phyloP scores from a whole-genome alignment of 2,113 vertebrate species.

The Miniopterus natalensis region DNA sequence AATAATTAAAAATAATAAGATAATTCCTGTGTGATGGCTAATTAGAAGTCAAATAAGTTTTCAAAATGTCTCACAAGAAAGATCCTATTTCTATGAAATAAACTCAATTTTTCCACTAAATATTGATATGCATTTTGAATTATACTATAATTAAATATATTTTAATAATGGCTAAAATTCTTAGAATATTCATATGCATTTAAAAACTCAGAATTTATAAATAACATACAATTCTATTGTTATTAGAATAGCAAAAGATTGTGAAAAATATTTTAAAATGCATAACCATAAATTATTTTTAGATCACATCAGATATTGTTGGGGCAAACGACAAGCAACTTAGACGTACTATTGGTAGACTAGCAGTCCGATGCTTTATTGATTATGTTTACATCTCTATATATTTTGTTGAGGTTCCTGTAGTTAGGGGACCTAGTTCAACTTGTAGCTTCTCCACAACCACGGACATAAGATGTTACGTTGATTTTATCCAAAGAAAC shows the following conservation, averaged over 20 bases:
- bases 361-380: background rate
- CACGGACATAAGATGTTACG: background rate
- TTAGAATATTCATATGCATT: slow-evolving; percentile 35
- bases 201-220: slow-evolving; percentile 9
- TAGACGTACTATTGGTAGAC: background rate
- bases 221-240: background rate
- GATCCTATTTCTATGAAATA: slow-evolving; percentile 22
- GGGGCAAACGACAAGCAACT: background rate
- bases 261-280: slow-evolving; percentile 24
- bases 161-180: slow-evolving; percentile 11
- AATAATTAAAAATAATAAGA: slow-evolving; percentile 47
- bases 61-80: slow-evolving; percentile 36
- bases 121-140: background rate
- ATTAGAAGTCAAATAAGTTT: slow-evolving; percentile 24
- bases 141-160: slow-evolving; percentile 12
- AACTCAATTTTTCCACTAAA: slow-evolving; percentile 40
- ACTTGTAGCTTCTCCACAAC: background rate
- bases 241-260: background rate
- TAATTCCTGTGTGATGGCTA: background rate
- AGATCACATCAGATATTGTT: background rate
- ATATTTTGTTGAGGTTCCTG: background rate
- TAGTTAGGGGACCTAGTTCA: background rate
- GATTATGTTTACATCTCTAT: background rate
- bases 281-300: background rate
- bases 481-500: slow-evolving; percentile 11